Evolutionary conservation across 2,888 invertebrate species (phyloP).

Genomic region (Nipponacmea schrenckii): DNA sequence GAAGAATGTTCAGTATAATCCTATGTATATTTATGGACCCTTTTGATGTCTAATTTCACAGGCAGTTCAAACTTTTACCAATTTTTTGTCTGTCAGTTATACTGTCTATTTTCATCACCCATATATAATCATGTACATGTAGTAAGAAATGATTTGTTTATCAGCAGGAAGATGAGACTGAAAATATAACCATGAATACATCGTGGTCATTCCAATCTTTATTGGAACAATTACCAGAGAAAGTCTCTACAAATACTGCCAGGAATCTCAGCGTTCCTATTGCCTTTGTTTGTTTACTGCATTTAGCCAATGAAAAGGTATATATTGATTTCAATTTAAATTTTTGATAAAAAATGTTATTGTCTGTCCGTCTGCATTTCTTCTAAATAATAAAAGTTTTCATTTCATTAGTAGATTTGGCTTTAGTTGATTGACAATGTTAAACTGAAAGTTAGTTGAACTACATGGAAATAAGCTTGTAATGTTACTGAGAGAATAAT

Average conservation of each 20-base stretch:
- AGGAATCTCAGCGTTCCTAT: slow-evolving; percentile 82
- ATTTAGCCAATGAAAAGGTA: slow-evolving; percentile 84
- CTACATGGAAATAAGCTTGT: no score
- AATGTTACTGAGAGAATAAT: no score
- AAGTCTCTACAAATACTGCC: slow-evolving; percentile 71
- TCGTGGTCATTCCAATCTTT: slow-evolving; percentile 47
- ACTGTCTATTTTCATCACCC: no score
- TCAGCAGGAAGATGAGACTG: background rate
- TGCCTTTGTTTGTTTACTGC: slow-evolving; percentile 83
- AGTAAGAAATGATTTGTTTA: background rate
- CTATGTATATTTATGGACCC: no score
- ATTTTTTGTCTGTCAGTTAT: no score
- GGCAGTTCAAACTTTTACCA: no score
- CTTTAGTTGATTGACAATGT: no score
- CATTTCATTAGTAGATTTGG: background rate
- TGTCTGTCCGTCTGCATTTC: background rate
- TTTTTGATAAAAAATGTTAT: background rate
- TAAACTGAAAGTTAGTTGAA: no score
- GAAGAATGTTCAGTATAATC: no score
- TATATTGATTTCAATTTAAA: slow-evolving; percentile 4
- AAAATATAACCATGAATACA: slow-evolving; percentile 15
- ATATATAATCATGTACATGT: background rate
- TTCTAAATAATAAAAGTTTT: background rate
- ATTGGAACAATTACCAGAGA: slow-evolving; percentile 57
- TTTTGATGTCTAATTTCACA: no score